Conservation (phyloP, 1,140 invertebrate genomes). For the Tetramorium parvispinum region DNA sequence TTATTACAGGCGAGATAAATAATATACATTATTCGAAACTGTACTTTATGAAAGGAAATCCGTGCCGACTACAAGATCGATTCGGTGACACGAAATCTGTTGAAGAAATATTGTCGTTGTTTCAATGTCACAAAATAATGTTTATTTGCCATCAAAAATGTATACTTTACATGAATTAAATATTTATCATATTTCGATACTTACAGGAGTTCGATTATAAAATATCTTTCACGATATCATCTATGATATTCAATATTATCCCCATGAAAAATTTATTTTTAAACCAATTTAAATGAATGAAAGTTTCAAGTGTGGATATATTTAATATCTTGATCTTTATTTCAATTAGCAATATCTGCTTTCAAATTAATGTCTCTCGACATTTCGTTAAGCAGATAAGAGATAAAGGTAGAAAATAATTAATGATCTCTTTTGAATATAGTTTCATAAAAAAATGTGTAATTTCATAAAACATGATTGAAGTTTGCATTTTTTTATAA, state of each 20-base stretch:
- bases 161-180: not conserved
- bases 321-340: not conserved
- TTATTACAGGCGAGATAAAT: constrained; percentile 45
- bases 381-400: not conserved
- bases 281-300: not conserved
- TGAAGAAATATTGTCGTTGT: not conserved
- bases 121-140: not conserved
- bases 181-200: not conserved
- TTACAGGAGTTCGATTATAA: not conserved
- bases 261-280: not conserved
- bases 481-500: not conserved
- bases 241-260: not conserved
- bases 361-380: not conserved
- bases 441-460: not conserved
- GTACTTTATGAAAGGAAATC: constrained; percentile 50
- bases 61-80: constrained; percentile 17
- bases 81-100: not conserved
- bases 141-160: not conserved
- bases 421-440: not conserved
- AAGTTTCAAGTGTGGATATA: not conserved
- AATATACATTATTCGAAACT: constrained; percentile 50
- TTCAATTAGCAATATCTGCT: not conserved
- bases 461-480: not conserved
- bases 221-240: not conserved
- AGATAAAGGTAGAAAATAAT: not conserved